Evolutionary conservation across 1,140 invertebrate genomes (phyloP).

Genomic region (Neelides sp.): DNA sequence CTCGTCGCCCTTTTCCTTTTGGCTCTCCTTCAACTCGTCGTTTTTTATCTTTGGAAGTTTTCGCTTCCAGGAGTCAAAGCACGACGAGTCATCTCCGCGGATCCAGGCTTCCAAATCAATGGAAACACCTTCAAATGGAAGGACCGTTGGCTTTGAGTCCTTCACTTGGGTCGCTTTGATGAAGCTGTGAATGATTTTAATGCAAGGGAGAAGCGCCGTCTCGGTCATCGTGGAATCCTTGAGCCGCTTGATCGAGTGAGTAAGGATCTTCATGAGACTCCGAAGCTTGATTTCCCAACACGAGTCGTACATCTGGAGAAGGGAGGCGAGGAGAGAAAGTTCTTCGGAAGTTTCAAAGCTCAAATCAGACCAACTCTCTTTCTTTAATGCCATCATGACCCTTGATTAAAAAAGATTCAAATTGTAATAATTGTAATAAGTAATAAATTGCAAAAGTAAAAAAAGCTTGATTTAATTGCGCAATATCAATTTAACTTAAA

Average conservation of each 20-base stretch:
- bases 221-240: constrained; percentile 61
- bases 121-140: constrained; percentile 47
- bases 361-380: constrained; percentile 32
- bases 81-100: constrained; percentile 54
- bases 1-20: constrained; percentile 6
- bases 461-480: no score
- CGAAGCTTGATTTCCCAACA: constrained; percentile 90
- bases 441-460: no score
- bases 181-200: constrained; percentile 66
- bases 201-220: constrained; percentile 62
- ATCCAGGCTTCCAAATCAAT: constrained; percentile 66
- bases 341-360: constrained; percentile 44
- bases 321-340: constrained; percentile 71
- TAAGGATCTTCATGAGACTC: constrained; percentile 69
- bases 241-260: constrained; percentile 57
- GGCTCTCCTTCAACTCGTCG: not conserved
- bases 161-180: constrained; percentile 57
- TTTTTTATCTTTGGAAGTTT: constrained; percentile 38
- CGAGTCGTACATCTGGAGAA: constrained; percentile 80
- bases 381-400: constrained; percentile 23
- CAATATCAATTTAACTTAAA: constrained; percentile 7
- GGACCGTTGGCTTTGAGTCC: constrained; percentile 41
- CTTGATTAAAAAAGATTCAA: constrained; percentile 1
- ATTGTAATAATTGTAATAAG: not conserved
- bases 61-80: constrained; percentile 56